Evolutionary conservation across 2,113 vertebrate species (phyloP), one percentile per base, ranked within the genome.

Genomic region (Erythrolamprus reginae): DNA sequence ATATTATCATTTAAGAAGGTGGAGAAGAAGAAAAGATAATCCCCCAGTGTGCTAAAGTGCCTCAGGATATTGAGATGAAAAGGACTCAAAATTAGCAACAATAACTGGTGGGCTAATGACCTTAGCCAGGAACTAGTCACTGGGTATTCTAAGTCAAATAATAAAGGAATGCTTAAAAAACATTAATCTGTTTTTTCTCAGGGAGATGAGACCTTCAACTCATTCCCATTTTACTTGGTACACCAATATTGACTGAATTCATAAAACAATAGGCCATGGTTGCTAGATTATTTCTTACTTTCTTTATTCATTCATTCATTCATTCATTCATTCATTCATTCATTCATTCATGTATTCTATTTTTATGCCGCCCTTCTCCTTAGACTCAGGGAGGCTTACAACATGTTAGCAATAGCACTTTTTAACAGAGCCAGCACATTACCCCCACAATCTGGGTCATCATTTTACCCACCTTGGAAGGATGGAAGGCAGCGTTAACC

Each of bases 101-200:
- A 95, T 96, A 96, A 94, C 89, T 88, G 91, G 89, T 84, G 90
- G 91, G 89, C 58, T 93, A 95, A 96, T 93, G 90, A 89, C 94
- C 89, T 93, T 82, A 90, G 86, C 61, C 92, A 91, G 84, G 91
- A 94, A 94, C 92, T 92, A 93, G 93, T 90, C 89, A 88, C 92
- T 90, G 94, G 87, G 90, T 95, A 61, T 93, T 94, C 88, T 89
- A 84, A 93, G 84, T 24, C 82, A 94, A 94, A 94, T 91, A 91
- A 94, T 38, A 91, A 58, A 47, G 42, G 24, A 93, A 91, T 45
- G 0, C 56, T 93, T 15, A 45, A 92, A 88, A 90, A 92, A 50
- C 33, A 93, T 82, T 52, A 38, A 58, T 12, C 87, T 93, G 86
- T 95, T 95, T 93, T 50, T 92, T 26, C 90, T 94, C 47, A 91